Base-by-base conservation (phyloP, 2,888 invertebrate genomes). In the Merodon equestris region DNA sequence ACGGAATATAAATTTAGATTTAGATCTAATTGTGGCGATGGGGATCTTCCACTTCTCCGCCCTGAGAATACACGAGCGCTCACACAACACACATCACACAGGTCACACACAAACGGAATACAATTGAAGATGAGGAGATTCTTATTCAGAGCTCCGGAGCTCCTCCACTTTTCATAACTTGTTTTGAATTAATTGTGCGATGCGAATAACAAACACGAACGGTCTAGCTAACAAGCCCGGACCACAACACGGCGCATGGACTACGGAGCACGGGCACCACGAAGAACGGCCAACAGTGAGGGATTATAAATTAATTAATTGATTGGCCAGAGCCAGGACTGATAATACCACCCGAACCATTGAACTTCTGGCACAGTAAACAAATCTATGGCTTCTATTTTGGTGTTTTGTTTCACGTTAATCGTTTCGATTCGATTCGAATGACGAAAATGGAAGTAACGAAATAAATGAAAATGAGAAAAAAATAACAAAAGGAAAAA, bases 301-400 rank as follows among this genome's bases (percentile, higher is more conserved):
- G 71, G 61, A 72, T 72, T 66, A 77, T 77, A 72, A 72, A 77
- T 77, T 67, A 67, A 77, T 77, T 77, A 72, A 67, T 77, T 72
- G 72, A 63, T 61, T 48, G 51, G 53, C 68, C 58, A 17, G 14
- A 61, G 40, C 15, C 47, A 50, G 56, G 10, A 14, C 61, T 51
- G 77, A 77, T 73, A 77, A 77, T 67, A 36, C 51, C 36, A 61
- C 47, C n/a, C 67, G 58, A 77, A 72, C 61, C 66, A 60, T 56
- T 76, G 75, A 66, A 76, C 76, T 71, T 66, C 60, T 40, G 40
- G 27, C 27, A 27, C 27, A 27, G 27, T 60, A 56, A 50, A n/a
- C 34, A 67, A 77, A 67, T 47, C 57, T 77, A 77, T 77, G 77
- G 77, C 77, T 77, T 77, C 77, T 57, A 63, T 63, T 71, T 67